Evolutionary conservation across 2,797 vertebrate species (phyloP).

Genomic region (Centropyge bicolor): DNA sequence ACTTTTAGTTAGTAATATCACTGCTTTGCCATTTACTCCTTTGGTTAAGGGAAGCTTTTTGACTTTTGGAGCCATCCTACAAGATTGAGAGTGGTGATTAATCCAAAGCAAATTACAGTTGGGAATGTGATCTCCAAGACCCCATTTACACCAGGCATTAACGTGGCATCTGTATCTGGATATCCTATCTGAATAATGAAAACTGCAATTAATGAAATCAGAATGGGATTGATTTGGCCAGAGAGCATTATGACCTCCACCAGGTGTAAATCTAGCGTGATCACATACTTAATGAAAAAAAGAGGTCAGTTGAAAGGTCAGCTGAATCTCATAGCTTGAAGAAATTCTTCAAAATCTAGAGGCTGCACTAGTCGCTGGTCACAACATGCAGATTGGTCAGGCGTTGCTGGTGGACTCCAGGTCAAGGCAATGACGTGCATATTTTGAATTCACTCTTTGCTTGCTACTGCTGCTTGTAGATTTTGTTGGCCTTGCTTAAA

Average conservation of each 20-base stretch:
- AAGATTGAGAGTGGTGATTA: neutral
- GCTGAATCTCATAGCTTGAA: neutral
- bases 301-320: neutral
- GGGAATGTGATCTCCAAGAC: neutral
- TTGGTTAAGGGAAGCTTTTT: slow-evolving; percentile 7
- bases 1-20: neutral
- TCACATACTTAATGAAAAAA: neutral
- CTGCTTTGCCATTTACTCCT: neutral
- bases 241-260: too few relatives aligned
- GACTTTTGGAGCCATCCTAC: neutral
- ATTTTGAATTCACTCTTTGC: neutral
- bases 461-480: neutral
- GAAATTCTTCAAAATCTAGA: neutral
- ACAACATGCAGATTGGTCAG: neutral
- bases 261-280: neutral
- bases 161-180: neutral
- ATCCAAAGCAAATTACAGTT: neutral
- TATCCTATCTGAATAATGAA: neutral
- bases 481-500: neutral
- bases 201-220: neutral
- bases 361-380: too few relatives aligned
- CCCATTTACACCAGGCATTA: neutral
- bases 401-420: neutral
- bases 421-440: neutral
- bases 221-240: too few relatives aligned